Evolutionary conservation across 2,797 vertebrate genomes (phyloP), one percentile per base, ranked within the genome.

Genomic region (Enteromius paludinosus): DNA sequence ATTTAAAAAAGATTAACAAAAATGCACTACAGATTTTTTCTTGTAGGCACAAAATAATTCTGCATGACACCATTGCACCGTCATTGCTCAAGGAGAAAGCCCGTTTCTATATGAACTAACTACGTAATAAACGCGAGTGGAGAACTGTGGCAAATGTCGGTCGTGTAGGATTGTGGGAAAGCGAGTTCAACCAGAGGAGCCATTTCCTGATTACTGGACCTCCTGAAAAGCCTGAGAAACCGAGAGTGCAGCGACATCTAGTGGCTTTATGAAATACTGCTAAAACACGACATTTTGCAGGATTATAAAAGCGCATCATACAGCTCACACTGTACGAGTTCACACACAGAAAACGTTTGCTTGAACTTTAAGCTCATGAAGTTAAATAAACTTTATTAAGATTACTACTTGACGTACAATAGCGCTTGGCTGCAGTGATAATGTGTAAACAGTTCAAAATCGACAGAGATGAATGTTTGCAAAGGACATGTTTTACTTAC

Each of bases 131-230:
- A 52, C 28, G 30, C 71, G 0, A n/a, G 33, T 17, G 23, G n/a
- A 25, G 33, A 10, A 25, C n/a, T 71, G 2, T 9, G 69, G 18
- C 25, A 49, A 14, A 71, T 18, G 3, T 52, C 5, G 30, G 7
- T 30, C 14, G 70, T 65, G 71, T 65, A 74, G 79, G 15, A 81
- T 74, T 82, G 28, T 82, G 79, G 79, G 79, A 52, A 30, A 66
- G n/a, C 3, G 47, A 82, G 79, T 74, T 54, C 25, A 25, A 2
- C 28, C 8, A 59, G 15, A 65, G 41, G 0, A 28, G 20, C 38
- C 45, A 85, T 62, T 56, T 82, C 47, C 79, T 78, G 12, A 20
- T 65, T 28, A 65, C 20, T 5, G 8, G n/a, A 25, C 0, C 25
- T 7, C 56, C 41, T 43, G 41, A 4, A 25, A 12, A 2, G 10